These are phyloP conservation scores for Zaprionus ghesquierei DNA, from an alignment of 1,140 invertebrate genomes.

Conservation along the genomic window DNA sequence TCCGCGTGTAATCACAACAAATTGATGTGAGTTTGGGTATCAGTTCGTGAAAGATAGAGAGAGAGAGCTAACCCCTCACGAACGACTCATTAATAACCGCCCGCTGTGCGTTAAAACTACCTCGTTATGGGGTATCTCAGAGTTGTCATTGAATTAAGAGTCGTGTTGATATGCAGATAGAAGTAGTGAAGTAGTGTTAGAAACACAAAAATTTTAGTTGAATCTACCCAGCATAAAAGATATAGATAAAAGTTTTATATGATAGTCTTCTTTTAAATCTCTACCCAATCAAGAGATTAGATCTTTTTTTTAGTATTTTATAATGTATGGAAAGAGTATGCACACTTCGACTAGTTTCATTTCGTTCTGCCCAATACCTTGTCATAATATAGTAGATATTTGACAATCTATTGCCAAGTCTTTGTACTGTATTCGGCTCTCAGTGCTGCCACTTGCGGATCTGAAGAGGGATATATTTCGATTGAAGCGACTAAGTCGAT, in stretches of 20 bases:
- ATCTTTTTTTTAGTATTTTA: background rate
- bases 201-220: too few species aligned
- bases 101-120: slow-evolving; percentile 67
- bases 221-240: too few species aligned
- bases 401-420: background rate
- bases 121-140: slow-evolving; percentile 5
- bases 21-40: slow-evolving; percentile 56
- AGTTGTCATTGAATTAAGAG: background rate
- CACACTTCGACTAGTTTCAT: background rate
- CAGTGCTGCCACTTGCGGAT: background rate
- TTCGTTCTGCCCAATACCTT: background rate
- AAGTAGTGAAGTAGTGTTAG: too few species aligned
- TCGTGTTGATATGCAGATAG: background rate
- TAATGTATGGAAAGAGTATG: background rate
- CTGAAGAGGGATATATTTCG: slow-evolving; percentile 47
- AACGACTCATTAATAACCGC: slow-evolving; percentile 77
- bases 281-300: too few species aligned
- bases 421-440: slow-evolving; percentile 3
- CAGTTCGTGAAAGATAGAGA: slow-evolving; percentile 17
- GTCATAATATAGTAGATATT: background rate
- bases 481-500: slow-evolving; percentile 64
- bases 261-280: too few species aligned
- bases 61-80: slow-evolving; percentile 16
- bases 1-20: slow-evolving; percentile 72
- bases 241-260: too few species aligned